Percentiles rank a stretch among this genome's conserved stretches.
Evolutionary conservation across 2,113 vertebrate genomes (phyloP).

Genomic region (Coptodon rendalli): DNA sequence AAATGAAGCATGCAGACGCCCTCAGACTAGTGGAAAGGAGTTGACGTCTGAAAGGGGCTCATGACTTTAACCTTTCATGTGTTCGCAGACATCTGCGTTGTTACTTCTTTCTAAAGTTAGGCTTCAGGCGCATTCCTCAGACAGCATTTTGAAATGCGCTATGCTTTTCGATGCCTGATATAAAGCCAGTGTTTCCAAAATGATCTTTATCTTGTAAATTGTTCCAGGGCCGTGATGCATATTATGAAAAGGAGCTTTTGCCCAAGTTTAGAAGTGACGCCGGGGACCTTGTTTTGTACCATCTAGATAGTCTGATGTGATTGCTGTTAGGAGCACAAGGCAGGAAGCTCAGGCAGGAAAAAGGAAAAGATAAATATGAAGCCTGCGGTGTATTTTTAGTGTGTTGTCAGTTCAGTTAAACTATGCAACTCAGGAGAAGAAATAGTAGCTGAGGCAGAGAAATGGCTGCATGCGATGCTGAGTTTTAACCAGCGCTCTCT

Average conservation of each 20-base stretch:
- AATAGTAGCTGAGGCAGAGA: neutral
- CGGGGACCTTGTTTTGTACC: neutral
- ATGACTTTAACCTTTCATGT: neutral
- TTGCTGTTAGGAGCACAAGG: neutral
- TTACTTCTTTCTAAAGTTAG: neutral
- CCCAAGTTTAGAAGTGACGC: neutral
- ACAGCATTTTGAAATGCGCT: neutral
- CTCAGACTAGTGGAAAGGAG: neutral
- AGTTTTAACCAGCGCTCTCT: neutral
- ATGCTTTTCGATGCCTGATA: neutral
- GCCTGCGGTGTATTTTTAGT: neutral
- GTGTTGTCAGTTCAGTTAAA: neutral
- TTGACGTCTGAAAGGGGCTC: neutral
- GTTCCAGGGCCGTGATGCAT: neutral
- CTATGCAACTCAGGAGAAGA: neutral
- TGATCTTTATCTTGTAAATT: neutral
- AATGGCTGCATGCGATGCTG: neutral
- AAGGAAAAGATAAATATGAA: neutral
- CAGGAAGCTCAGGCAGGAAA: neutral
- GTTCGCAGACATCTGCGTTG: neutral
- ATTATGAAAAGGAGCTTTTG: neutral
- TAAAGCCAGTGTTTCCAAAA: neutral
- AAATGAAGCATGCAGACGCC: fast-evolving
- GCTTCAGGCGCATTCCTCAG: neutral
- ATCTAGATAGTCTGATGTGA: neutral